phyloP scores from a whole-genome alignment of 2,888 invertebrate genomes.

The Drosophila lutescens region DNA sequence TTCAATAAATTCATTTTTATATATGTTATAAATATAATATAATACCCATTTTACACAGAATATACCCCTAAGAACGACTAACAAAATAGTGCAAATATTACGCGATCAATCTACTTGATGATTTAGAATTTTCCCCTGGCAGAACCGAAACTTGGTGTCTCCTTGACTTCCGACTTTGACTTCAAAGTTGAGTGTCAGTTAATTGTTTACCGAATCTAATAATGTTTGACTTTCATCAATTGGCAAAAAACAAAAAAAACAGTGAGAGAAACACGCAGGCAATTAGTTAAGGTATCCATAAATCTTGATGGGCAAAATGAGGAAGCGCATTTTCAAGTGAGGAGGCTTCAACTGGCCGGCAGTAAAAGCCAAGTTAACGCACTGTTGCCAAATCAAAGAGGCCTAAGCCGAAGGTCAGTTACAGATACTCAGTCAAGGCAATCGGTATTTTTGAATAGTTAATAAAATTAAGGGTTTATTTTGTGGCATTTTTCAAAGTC shows the following conservation, averaged over 20 bases:
- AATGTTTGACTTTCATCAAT: conserved; percentile 31
- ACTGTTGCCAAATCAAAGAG: conserved; percentile 16
- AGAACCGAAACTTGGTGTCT: conserved; percentile 4
- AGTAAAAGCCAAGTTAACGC: conserved; percentile 19
- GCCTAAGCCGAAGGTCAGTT: conserved; percentile 24
- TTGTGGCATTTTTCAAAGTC: background rate
- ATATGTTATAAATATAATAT: too few species aligned
- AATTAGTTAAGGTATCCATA: conserved; percentile 7
- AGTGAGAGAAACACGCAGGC: background rate
- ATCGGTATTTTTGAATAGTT: conserved; percentile 12
- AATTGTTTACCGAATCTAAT: conserved; percentile 16
- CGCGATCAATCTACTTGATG: conserved; percentile 12
- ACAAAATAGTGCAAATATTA: background rate
- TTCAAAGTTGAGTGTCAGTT: conserved; percentile 13
- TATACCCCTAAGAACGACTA: background rate
- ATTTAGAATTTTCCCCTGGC: conserved; percentile 6
- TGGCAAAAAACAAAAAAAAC: conserved; percentile 1
- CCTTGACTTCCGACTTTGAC: conserved; percentile 36
- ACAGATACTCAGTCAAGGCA: conserved; percentile 22
- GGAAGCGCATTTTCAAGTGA: background rate
- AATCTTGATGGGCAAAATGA: background rate
- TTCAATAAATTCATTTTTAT: too few species aligned
- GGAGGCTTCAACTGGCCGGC: background rate
- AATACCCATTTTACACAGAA: background rate
- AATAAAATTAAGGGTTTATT: conserved; percentile 1